phyloP scores from a whole-genome alignment of 2,888 invertebrate species.

The Diadegma fenestrale region DNA sequence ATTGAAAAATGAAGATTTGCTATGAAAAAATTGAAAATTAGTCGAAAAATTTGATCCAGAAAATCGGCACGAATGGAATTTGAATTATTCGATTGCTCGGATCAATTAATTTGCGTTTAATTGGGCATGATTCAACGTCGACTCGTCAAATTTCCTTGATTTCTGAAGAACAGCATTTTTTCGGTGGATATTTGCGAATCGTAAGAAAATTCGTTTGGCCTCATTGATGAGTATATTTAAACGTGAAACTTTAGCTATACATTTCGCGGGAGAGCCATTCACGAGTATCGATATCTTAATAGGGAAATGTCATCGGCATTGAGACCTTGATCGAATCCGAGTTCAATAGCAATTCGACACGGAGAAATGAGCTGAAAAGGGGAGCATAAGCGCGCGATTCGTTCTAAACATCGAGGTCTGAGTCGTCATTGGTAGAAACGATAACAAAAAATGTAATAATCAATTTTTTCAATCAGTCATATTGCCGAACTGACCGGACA shows the following conservation, averaged over 20 bases:
- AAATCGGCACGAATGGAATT: background rate
- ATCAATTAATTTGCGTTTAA: background rate
- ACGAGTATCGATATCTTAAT: constrained; percentile 51
- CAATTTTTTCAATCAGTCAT: background rate
- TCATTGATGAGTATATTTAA: background rate
- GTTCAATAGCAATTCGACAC: constrained; percentile 63
- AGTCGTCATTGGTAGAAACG: background rate
- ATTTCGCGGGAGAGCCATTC: constrained; percentile 36
- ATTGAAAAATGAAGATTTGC: too few relatives aligned
- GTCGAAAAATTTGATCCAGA: too few relatives aligned
- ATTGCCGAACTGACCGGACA: background rate
- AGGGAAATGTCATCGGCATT: constrained; percentile 52
- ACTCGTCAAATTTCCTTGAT: background rate
- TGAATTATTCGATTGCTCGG: background rate
- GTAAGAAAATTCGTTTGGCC: background rate
- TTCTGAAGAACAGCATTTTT: background rate
- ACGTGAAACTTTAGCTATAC: background rate
- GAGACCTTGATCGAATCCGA: constrained; percentile 63
- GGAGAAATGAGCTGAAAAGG: constrained; percentile 16
- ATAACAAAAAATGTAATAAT: background rate
- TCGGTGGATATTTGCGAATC: background rate
- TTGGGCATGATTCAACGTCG: background rate
- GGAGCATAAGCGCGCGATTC: background rate
- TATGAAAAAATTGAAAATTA: too few relatives aligned
- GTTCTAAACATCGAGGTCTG: background rate